Conservation (phyloP, 2,113 vertebrate species). For the Epinephelus cyanopodus region DNA sequence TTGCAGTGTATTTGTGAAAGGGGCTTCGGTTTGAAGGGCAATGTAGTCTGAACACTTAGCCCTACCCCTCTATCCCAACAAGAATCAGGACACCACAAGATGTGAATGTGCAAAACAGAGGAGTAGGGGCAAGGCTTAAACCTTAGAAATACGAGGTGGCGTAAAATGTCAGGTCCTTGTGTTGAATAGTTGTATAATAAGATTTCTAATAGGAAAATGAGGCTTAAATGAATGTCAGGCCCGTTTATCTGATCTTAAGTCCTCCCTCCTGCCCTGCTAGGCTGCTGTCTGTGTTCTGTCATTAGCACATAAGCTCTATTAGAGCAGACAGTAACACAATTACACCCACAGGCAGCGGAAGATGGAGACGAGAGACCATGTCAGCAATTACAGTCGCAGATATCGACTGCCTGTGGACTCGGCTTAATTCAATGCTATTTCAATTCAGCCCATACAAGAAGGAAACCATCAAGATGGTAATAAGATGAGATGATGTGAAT, state of each 20-base stretch:
- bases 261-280: slow-evolving; percentile 11
- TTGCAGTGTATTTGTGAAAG: too few relatives aligned
- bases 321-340: slow-evolving; percentile 63
- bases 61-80: too few relatives aligned
- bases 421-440: slow-evolving; percentile 30
- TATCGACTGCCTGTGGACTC: slow-evolving; percentile 17
- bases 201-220: not conserved
- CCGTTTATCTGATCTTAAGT: slow-evolving; percentile 17
- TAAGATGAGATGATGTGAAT: slow-evolving; percentile 31
- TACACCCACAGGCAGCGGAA: slow-evolving; percentile 58
- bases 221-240: slow-evolving; percentile 6
- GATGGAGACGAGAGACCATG: slow-evolving; percentile 44
- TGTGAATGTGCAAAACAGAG: too few relatives aligned
- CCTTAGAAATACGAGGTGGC: not conserved
- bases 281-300: slow-evolving; percentile 48
- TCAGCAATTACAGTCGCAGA: slow-evolving; percentile 41
- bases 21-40: too few relatives aligned
- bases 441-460: not conserved
- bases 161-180: not conserved
- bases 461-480: slow-evolving; percentile 26
- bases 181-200: not conserved
- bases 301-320: slow-evolving; percentile 50
- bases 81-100: too few relatives aligned
- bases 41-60: too few relatives aligned
- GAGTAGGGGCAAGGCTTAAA: too few relatives aligned